These are phyloP conservation scores for Callionymus lyra DNA, from an alignment of 2,113 vertebrate genomes.

Conservation along the genomic window DNA sequence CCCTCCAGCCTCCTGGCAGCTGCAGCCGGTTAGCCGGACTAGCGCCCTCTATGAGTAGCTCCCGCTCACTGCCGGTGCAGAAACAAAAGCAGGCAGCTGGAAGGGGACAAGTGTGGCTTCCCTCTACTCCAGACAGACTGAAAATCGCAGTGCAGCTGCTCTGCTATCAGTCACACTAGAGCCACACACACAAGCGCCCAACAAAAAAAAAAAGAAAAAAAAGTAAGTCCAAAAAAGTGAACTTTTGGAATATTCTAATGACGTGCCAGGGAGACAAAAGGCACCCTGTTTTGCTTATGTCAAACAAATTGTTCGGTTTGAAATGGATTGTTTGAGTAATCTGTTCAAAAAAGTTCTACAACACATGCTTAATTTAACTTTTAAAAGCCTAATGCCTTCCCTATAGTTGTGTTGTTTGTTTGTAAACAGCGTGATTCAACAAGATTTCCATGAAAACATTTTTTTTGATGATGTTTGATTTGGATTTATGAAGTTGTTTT, in stretches of 20 bases:
- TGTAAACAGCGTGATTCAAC: too few relatives aligned
- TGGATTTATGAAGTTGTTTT: too few relatives aligned
- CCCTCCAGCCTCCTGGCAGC: slow-evolving; percentile 18
- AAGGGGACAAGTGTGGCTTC: slow-evolving; percentile 32
- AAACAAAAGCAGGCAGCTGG: slow-evolving; percentile 31
- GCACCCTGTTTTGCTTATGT: not conserved
- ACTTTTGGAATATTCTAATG: not conserved
- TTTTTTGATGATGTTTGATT: too few relatives aligned
- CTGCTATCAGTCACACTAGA: slow-evolving; percentile 36
- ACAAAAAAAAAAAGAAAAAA: too few relatives aligned
- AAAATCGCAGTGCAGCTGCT: slow-evolving; percentile 38
- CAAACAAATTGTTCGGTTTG: too few relatives aligned
- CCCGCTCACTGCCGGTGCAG: slow-evolving; percentile 8
- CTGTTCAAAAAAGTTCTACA: too few relatives aligned
- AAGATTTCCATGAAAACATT: too few relatives aligned
- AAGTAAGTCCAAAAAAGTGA: slow-evolving; percentile 10
- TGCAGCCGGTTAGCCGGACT: slow-evolving; percentile 20
- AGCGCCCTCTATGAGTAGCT: slow-evolving; percentile 50
- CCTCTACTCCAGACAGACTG: slow-evolving; percentile 15
- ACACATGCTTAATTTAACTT: too few relatives aligned
- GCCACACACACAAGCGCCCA: slow-evolving; percentile 7
- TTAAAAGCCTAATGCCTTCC: too few relatives aligned
- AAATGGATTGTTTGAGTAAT: too few relatives aligned
- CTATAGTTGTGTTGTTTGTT: too few relatives aligned
- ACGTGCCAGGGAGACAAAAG: not conserved